A percentile compares a stretch with the other conserved stretches of the same genome.
Evolutionary conservation across 2,797 vertebrate species (phyloP).

Genomic region (Protonibea diacanthus): DNA sequence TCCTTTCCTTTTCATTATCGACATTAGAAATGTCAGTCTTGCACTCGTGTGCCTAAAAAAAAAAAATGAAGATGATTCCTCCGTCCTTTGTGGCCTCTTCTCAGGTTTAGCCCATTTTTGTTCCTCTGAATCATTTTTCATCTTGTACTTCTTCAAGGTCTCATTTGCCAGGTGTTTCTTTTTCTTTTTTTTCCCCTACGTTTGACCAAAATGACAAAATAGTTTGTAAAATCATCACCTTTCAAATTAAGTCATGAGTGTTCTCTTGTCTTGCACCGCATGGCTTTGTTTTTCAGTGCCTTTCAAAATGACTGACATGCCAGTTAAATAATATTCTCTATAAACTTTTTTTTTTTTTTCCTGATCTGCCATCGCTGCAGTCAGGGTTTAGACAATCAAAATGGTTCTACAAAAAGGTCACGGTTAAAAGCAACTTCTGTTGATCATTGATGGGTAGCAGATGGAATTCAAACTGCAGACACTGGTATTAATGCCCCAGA

Average conservation of each 20-base stretch:
- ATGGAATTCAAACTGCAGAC: not conserved
- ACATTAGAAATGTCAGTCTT: not conserved
- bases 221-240: not conserved
- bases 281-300: not conserved
- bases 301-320: not conserved
- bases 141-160: not conserved
- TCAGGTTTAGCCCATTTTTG: not conserved
- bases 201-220: not conserved
- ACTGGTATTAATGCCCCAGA: not conserved
- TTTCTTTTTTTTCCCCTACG: not conserved
- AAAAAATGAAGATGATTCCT: not conserved
- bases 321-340: not conserved
- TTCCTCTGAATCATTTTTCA: not conserved
- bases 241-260: not conserved
- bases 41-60: not conserved
- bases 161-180: not conserved
- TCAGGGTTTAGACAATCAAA: not conserved
- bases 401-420: not conserved
- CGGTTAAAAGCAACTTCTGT: not conserved
- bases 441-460: not conserved
- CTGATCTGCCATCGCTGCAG: not conserved
- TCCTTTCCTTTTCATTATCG: constrained; percentile 10
- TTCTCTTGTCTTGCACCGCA: not conserved
- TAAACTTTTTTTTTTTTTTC: too few species aligned
- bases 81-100: not conserved